A percentile compares a stretch with the other conserved stretches of the same genome.
Conservation (phyloP, 1,140 invertebrate genomes). For the Hylyphantes graminicola region DNA sequence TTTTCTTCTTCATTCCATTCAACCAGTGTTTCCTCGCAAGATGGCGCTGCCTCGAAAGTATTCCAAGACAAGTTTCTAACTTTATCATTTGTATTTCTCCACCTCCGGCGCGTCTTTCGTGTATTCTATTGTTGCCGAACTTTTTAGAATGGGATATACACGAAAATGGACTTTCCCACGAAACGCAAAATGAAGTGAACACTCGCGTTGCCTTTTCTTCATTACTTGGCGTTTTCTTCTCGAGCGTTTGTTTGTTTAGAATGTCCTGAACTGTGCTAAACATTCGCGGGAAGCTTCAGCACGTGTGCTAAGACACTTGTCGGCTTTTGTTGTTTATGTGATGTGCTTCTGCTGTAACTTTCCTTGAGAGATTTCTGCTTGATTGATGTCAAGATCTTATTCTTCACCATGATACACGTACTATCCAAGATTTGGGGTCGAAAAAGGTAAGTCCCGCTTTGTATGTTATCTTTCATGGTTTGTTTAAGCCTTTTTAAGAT, state of each 20-base stretch:
- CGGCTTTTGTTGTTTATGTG: background rate
- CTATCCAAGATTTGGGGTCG: conserved; percentile 32
- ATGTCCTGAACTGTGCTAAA: background rate
- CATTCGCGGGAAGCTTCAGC: background rate
- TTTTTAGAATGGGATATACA: background rate
- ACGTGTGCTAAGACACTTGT: conserved; percentile 29
- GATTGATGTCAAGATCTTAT: conserved; percentile 1
- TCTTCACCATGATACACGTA: conserved; percentile 30
- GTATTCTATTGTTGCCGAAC: conserved; percentile 18
- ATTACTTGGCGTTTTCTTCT: too few relatives aligned
- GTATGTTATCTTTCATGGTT: background rate
- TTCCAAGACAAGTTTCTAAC: background rate
- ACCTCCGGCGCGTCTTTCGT: conserved; percentile 10
- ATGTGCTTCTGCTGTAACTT: background rate
- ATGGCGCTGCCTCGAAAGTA: background rate
- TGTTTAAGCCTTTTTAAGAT: too few relatives aligned
- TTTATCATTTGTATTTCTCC: conserved; percentile 22
- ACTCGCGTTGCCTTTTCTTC: too few relatives aligned
- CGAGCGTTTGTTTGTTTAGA: too few relatives aligned
- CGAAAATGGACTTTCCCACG: too few relatives aligned
- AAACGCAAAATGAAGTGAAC: too few relatives aligned
- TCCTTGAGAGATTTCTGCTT: background rate
- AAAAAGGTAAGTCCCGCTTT: conserved; percentile 13
- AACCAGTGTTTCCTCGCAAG: background rate
- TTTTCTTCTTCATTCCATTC: background rate